Percentiles rank a stretch among this genome's conserved stretches.
Conservation (phyloP, 1,140 invertebrate species). For the Brachionus rubens region DNA sequence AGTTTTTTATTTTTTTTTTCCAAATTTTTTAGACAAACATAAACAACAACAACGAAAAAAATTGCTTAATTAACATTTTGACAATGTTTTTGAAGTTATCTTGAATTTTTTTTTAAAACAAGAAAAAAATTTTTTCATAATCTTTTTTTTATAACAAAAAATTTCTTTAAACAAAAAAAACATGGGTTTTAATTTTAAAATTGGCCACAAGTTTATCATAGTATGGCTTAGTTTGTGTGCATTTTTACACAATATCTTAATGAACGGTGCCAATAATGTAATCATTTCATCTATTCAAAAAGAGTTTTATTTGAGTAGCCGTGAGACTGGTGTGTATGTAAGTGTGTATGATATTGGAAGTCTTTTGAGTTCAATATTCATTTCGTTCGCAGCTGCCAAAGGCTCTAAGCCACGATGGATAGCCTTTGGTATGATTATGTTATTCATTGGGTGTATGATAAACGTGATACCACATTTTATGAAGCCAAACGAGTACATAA, state of each 20-base stretch:
- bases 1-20: no score
- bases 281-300: slow-evolving; percentile 38
- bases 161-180: not conserved
- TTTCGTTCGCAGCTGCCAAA: slow-evolving; percentile 3
- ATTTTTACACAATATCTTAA: slow-evolving; percentile 38
- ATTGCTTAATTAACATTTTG: slow-evolving; percentile 41
- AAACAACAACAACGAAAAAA: not conserved
- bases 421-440: slow-evolving; percentile 27
- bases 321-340: slow-evolving; percentile 37
- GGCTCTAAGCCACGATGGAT: slow-evolving; percentile 40
- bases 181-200: slow-evolving; percentile 32
- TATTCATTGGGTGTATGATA: slow-evolving; percentile 38
- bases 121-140: slow-evolving; percentile 16
- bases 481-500: slow-evolving; percentile 1
- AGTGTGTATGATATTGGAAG: slow-evolving; percentile 42
- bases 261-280: slow-evolving; percentile 44
- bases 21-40: slow-evolving; percentile 36
- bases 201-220: slow-evolving; percentile 32
- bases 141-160: slow-evolving; percentile 16
- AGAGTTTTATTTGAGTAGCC: slow-evolving; percentile 40
- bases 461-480: slow-evolving; percentile 21
- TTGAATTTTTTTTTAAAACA: slow-evolving; percentile 16
- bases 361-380: slow-evolving; percentile 4
- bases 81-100: slow-evolving; percentile 37
- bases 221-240: slow-evolving; percentile 21